phyloP scores from a whole-genome alignment of 1,140 invertebrate species.

The Ips typographus region DNA sequence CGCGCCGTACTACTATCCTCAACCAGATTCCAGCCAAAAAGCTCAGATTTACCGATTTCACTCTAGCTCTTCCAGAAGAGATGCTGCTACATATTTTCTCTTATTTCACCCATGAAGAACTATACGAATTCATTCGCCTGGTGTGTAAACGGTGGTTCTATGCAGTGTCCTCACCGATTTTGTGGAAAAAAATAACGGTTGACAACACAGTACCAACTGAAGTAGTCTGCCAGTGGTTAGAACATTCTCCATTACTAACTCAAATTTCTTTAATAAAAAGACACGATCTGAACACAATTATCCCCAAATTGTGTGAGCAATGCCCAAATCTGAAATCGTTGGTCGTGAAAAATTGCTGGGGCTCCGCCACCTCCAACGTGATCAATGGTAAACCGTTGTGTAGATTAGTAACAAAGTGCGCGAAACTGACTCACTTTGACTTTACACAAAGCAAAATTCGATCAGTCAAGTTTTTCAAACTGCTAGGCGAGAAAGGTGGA shows the following conservation, averaged over 20 bases:
- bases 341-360: slow-evolving; percentile 37
- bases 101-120: slow-evolving; percentile 31
- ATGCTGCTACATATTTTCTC: slow-evolving; percentile 39
- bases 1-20: background rate
- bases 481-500: slow-evolving; percentile 17
- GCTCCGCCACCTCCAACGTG: slow-evolving; percentile 7
- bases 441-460: slow-evolving; percentile 33
- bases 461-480: slow-evolving; percentile 37
- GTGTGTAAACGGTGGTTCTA: slow-evolving; percentile 36
- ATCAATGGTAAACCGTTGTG: slow-evolving; percentile 29
- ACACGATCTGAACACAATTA: slow-evolving; percentile 34
- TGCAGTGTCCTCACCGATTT: slow-evolving; percentile 27
- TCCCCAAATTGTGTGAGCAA: slow-evolving; percentile 21
- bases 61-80: slow-evolving; percentile 35
- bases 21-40: slow-evolving; percentile 17
- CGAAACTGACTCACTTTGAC: slow-evolving; percentile 27
- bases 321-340: slow-evolving; percentile 26
- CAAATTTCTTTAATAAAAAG: slow-evolving; percentile 28
- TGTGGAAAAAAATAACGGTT: slow-evolving; percentile 37
- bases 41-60: slow-evolving; percentile 25
- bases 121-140: slow-evolving; percentile 29
- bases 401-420: slow-evolving; percentile 29
- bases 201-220: slow-evolving; percentile 30
- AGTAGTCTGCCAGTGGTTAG: slow-evolving; percentile 35
- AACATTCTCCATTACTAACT: slow-evolving; percentile 36